Evolutionary conservation across 2,797 vertebrate species (phyloP).

Genomic region (Coracias cyanogaster): DNA sequence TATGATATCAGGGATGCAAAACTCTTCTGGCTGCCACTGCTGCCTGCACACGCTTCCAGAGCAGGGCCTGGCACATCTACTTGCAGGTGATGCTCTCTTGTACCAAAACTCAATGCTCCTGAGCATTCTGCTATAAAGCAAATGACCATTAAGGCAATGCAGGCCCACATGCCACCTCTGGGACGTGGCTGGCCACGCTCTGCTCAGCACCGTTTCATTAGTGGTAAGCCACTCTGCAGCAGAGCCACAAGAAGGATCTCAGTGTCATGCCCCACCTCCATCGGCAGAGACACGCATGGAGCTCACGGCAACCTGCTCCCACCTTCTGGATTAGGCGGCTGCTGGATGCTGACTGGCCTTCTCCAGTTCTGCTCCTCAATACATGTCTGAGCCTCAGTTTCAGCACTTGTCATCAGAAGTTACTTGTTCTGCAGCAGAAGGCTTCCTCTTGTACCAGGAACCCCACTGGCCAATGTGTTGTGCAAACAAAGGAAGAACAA

Average conservation of each 20-base stretch:
- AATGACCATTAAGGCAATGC: neutral
- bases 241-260: neutral
- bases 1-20: neutral
- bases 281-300: accelerated
- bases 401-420: neutral
- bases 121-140: neutral
- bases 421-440: neutral
- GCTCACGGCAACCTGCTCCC: neutral
- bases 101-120: neutral
- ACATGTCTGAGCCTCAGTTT: neutral
- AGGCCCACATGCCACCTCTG: neutral
- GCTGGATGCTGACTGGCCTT: neutral
- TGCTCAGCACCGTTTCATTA: neutral
- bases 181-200: neutral
- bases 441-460: neutral
- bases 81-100: neutral
- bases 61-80: neutral
- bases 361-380: neutral
- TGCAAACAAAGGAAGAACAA: neutral
- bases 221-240: neutral
- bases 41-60: neutral
- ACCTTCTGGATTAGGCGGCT: neutral
- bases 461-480: neutral
- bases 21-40: neutral
- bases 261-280: neutral